Conservation (phyloP, 2,797 vertebrate species). For the Morus bassanus region DNA sequence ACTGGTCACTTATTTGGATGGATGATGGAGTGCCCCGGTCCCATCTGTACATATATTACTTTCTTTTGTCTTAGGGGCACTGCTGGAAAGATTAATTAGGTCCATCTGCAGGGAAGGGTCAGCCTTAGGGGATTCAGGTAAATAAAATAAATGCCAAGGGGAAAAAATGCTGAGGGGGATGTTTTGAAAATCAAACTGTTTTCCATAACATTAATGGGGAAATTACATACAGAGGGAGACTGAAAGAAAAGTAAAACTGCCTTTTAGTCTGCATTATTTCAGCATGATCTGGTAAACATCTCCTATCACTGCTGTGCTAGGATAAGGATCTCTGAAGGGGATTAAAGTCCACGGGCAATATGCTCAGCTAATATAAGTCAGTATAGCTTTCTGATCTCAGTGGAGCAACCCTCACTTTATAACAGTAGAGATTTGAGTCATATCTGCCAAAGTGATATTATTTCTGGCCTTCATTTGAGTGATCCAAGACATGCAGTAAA, state of each 20-base stretch:
- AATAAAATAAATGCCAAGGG: slow-evolving; percentile 28
- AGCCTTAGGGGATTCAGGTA: slow-evolving; percentile 52
- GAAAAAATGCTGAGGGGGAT: slow-evolving; percentile 13
- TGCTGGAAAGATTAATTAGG: slow-evolving; percentile 69
- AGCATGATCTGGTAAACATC: slow-evolving; percentile 19
- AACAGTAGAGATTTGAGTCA: background rate
- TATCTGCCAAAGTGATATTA: background rate
- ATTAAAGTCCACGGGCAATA: background rate
- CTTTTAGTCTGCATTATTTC: slow-evolving; percentile 38
- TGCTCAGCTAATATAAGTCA: background rate
- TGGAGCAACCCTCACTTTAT: background rate
- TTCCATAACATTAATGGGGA: slow-evolving; percentile 12
- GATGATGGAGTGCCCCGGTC: slow-evolving; percentile 58
- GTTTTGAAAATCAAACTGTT: slow-evolving; percentile 47
- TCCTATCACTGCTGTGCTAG: background rate
- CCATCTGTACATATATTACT: slow-evolving; percentile 74
- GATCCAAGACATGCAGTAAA: background rate
- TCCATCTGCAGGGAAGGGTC: slow-evolving; percentile 47
- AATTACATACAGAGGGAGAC: slow-evolving; percentile 2
- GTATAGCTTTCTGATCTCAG: background rate
- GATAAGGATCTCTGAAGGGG: background rate
- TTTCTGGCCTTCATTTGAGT: background rate
- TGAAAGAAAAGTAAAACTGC: slow-evolving; percentile 30
- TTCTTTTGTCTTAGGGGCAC: slow-evolving; percentile 67
- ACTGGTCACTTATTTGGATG: slow-evolving; percentile 57